phyloP scores from a whole-genome alignment of 1,140 invertebrate species.

The Chironomus tepperi region DNA sequence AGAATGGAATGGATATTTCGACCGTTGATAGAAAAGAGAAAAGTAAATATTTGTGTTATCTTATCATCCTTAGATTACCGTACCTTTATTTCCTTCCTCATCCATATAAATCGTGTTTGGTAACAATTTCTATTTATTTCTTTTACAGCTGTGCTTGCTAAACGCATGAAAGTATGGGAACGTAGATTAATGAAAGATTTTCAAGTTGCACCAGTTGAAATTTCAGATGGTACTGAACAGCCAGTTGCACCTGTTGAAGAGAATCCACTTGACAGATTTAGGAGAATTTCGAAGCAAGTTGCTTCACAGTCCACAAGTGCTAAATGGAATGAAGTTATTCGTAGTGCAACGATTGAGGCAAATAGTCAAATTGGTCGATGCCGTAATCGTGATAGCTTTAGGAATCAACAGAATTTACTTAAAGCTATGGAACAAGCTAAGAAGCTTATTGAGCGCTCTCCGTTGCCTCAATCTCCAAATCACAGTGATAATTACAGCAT shows the following conservation, averaged over 20 bases:
- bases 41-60: conserved; percentile 40
- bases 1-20: conserved; percentile 68
- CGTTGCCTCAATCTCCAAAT: conserved; percentile 35
- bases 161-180: conserved; percentile 72
- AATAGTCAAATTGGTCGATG: conserved; percentile 70
- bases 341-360: conserved; percentile 42
- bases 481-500: conserved; percentile 32
- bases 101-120: neutral
- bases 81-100: conserved; percentile 25
- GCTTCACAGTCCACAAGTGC: conserved; percentile 53
- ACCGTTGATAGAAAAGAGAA: conserved; percentile 59
- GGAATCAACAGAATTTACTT: conserved; percentile 62
- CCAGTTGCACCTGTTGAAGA: conserved; percentile 47
- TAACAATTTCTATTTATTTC: conserved; percentile 23
- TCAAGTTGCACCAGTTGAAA: conserved; percentile 61
- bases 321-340: conserved; percentile 62
- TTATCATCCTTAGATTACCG: neutral
- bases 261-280: conserved; percentile 55
- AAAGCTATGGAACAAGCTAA: conserved; percentile 67
- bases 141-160: conserved; percentile 52
- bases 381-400: conserved; percentile 54
- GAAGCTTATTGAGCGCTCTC: conserved; percentile 45
- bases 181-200: conserved; percentile 77
- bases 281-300: conserved; percentile 61
- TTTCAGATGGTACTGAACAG: conserved; percentile 45